Evolutionary conservation across 2,113 vertebrate genomes (phyloP).

Genomic region (Centropus unirufus): DNA sequence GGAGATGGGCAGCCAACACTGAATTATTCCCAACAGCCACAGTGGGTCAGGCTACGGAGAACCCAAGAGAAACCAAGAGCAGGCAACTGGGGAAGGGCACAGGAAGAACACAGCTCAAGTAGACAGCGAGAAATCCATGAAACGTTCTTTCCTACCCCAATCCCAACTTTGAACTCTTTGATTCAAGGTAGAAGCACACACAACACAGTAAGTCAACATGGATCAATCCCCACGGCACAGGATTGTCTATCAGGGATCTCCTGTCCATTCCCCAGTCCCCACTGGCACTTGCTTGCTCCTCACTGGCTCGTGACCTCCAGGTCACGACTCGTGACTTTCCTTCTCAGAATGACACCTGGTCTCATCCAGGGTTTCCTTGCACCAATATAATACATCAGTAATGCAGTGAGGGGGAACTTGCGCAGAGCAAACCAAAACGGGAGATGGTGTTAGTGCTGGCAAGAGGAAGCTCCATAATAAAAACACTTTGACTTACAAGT

Average conservation of each 20-base stretch:
- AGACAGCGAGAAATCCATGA: neutral
- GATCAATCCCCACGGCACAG: neutral
- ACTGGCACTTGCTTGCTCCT: neutral
- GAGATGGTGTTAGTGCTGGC: neutral
- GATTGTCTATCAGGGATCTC: neutral
- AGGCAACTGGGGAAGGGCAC: accelerated
- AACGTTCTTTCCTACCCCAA: neutral
- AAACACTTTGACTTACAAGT: neutral
- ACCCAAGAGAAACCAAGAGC: neutral
- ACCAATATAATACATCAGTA: neutral
- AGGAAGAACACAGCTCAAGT: neutral
- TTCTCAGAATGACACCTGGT: neutral
- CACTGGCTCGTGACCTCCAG: neutral
- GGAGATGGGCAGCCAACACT: accelerated
- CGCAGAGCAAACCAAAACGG: neutral
- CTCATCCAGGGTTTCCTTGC: neutral
- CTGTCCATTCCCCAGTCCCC: neutral
- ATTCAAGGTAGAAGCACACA: neutral
- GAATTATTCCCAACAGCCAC: neutral
- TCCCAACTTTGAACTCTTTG: neutral
- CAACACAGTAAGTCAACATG: neutral
- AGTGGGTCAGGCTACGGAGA: accelerated
- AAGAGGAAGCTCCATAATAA: neutral
- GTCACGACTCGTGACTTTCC: too few relatives aligned
- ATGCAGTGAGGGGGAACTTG: neutral